Conservation (phyloP, 2,888 invertebrate genomes). For the Oxyscelio sp. region DNA sequence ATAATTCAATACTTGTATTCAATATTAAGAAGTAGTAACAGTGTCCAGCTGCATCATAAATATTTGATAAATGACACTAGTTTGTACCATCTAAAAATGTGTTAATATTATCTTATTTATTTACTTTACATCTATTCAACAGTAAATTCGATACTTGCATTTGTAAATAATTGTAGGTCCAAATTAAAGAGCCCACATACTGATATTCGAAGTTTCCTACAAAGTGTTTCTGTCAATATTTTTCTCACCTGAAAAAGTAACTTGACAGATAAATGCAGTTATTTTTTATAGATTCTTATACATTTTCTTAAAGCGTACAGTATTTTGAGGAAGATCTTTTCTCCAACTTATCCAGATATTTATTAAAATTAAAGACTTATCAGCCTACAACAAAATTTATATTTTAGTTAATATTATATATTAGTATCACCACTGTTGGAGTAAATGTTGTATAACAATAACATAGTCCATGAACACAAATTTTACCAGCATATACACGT, state of each 20-base stretch:
- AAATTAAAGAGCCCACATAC: constrained; percentile 23
- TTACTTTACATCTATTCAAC: neutral
- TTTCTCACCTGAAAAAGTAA: constrained; percentile 23
- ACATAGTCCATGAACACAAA: no score
- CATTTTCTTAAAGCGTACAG: constrained; percentile 5
- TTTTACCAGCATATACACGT: no score
- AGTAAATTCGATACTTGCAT: constrained; percentile 14
- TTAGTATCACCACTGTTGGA: no score
- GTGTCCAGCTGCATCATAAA: constrained; percentile 38
- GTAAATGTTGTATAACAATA: no score
- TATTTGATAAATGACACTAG: constrained; percentile 17
- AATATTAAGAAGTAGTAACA: no score
- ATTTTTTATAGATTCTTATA: neutral
- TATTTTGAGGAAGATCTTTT: neutral
- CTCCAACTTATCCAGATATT: constrained; percentile 12
- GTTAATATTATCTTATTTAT: neutral
- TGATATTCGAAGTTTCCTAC: constrained; percentile 11
- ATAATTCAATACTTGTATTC: no score
- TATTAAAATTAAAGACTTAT: constrained; percentile 12
- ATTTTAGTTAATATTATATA: no score
- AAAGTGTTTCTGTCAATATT: neutral
- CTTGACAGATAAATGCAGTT: neutral
- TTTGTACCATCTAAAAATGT: constrained; percentile 25
- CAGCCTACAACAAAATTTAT: constrained; percentile 25
- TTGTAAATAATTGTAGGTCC: constrained; percentile 12